A percentile compares a stretch with the other conserved stretches of the same genome.
Conservation (phyloP, 2,113 vertebrate species). For the Mellivora capensis region DNA sequence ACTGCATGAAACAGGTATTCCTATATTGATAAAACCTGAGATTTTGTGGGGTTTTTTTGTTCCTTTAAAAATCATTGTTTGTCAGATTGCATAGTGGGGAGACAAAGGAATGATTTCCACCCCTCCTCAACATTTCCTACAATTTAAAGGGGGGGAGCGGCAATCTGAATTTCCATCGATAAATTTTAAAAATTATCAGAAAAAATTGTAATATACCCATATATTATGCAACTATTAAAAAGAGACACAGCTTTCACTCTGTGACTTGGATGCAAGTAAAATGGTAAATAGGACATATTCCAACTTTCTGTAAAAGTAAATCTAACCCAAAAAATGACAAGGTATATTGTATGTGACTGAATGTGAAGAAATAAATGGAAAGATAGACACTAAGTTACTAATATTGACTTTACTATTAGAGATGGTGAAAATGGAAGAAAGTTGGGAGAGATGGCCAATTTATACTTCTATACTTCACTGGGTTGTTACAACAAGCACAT, state of each 20-base stretch:
- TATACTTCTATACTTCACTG: background rate
- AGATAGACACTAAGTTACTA: background rate
- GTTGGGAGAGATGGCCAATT: background rate
- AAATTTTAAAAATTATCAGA: background rate
- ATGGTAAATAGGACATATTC: background rate
- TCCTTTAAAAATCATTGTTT: background rate
- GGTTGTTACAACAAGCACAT: background rate
- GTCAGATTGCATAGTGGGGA: background rate
- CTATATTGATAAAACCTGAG: background rate
- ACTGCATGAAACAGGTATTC: background rate
- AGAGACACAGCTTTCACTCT: background rate
- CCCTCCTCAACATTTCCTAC: background rate
- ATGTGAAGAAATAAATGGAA: background rate
- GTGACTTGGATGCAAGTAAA: background rate
- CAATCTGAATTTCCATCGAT: background rate
- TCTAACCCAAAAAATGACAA: background rate
- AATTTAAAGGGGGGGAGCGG: background rate
- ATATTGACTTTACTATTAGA: background rate
- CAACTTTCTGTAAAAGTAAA: constrained; percentile 19
- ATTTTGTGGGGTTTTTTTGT: background rate
- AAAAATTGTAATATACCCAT: background rate
- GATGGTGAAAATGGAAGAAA: background rate
- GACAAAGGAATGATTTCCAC: background rate
- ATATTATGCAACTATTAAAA: background rate
- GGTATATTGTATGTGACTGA: background rate